phyloP scores from a whole-genome alignment of 2,888 invertebrate species.

The Athrips mouffetella region DNA sequence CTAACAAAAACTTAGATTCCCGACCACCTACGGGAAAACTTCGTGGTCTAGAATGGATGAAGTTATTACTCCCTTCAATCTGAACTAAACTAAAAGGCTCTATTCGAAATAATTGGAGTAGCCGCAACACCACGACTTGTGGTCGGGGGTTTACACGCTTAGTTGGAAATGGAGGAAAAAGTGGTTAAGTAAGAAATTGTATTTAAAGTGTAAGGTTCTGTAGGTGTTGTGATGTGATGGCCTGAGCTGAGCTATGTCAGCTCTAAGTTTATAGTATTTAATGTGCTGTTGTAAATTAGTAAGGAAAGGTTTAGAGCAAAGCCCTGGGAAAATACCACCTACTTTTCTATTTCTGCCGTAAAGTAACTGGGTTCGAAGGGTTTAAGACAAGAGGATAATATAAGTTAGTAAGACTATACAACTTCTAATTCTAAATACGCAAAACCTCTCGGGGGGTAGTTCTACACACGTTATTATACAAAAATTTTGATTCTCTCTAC shows the following conservation, averaged over 20 bases:
- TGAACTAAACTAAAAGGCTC: constrained; percentile 10
- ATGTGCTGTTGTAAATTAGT: no score
- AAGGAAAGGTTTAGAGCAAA: no score
- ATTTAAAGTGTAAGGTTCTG: not conserved
- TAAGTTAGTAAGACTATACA: no score
- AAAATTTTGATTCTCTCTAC: no score
- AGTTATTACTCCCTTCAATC: constrained; percentile 8
- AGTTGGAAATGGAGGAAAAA: not conserved
- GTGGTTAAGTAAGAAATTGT: not conserved
- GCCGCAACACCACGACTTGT: constrained; percentile 7
- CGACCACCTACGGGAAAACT: constrained; percentile 9
- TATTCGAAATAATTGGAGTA: constrained; percentile 14
- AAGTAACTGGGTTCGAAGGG: no score
- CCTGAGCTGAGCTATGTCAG: not conserved
- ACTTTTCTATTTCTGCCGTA: no score
- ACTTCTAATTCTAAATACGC: no score
- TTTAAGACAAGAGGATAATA: no score
- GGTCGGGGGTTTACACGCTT: constrained; percentile 12
- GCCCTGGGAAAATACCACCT: no score
- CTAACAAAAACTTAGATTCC: not conserved
- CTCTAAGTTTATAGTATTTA: no score
- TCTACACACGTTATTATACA: no score
- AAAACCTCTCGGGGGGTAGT: no score
- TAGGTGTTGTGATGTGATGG: not conserved
- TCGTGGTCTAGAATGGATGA: constrained; percentile 3